These are phyloP conservation scores for Rhabdomys pumilio DNA, from an alignment of 2,797 vertebrate genomes.

Conservation along the genomic window DNA sequence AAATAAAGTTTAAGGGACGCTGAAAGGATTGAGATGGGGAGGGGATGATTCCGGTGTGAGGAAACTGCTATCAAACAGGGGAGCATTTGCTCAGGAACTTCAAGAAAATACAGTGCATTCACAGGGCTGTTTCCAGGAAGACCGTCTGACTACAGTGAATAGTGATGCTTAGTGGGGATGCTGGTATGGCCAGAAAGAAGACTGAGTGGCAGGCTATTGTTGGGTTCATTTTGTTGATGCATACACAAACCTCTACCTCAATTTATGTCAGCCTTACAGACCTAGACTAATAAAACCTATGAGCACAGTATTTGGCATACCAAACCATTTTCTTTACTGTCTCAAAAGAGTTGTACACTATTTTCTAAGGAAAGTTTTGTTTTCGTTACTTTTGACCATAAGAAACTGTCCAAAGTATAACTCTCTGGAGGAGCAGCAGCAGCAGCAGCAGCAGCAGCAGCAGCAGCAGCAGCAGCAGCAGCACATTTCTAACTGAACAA, in stretches of 20 bases:
- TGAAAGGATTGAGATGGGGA: neutral
- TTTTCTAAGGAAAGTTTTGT: conserved; percentile 26
- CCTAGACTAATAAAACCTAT: neutral
- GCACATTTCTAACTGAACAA: conserved; percentile 69
- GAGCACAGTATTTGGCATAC: neutral
- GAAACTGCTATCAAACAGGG: neutral
- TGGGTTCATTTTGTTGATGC: neutral
- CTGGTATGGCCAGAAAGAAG: neutral
- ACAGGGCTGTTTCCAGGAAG: neutral
- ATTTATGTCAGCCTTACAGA: conserved; percentile 7
- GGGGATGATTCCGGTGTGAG: neutral
- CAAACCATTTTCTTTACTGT: neutral
- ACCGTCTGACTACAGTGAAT: neutral
- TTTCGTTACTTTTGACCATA: neutral
- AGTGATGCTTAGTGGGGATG: neutral
- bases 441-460: neutral
- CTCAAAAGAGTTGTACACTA: neutral
- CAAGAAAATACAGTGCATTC: neutral
- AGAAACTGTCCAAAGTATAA: conserved; percentile 42
- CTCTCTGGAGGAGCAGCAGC: neutral
- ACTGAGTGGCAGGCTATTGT: fast-evolving
- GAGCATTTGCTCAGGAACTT: neutral
- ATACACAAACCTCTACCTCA: neutral
- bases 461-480: neutral
- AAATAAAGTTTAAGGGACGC: neutral